These are phyloP conservation scores for Microctenopoma lineatum DNA, from an alignment of 2,797 vertebrate genomes.

Conservation along the genomic window DNA sequence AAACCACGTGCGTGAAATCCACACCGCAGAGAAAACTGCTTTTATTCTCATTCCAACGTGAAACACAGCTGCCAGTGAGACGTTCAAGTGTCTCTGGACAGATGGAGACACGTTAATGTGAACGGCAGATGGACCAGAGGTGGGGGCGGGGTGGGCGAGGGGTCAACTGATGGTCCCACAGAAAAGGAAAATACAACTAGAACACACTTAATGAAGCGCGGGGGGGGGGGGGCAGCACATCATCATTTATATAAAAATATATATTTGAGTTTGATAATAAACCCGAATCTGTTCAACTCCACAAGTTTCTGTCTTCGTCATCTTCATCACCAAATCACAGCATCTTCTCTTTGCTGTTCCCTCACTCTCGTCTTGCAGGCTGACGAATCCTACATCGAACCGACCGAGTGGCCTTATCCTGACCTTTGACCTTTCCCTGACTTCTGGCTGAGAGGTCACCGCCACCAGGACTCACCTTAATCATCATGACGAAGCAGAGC, in stretches of 20 bases:
- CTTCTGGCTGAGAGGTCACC: neutral
- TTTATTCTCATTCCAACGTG: too few species aligned
- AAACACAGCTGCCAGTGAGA: constrained; percentile 5
- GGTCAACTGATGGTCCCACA: neutral
- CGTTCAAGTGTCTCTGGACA: constrained; percentile 12
- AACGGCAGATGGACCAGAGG: constrained; percentile 44
- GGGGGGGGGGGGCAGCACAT: too few species aligned
- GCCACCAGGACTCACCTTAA: neutral
- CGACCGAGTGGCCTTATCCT: constrained; percentile 38
- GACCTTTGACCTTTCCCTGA: constrained; percentile 31
- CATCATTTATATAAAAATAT: too few species aligned
- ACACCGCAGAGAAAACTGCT: too few species aligned
- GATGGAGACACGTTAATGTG: constrained; percentile 34
- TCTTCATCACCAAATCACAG: too few species aligned
- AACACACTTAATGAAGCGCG: too few species aligned
- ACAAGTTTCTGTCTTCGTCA: too few species aligned
- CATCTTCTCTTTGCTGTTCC: neutral
- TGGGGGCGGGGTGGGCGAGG: neutral
- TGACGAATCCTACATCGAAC: neutral
- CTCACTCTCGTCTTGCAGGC: constrained; percentile 12
- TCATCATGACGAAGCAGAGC: constrained; percentile 11
- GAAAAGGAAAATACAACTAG: too few species aligned
- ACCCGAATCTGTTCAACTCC: too few species aligned
- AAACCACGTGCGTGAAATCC: too few species aligned
- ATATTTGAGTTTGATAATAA: too few species aligned